Evolutionary conservation across 2,888 invertebrate species (phyloP).

Genomic region (Drosophila gaucha): DNA sequence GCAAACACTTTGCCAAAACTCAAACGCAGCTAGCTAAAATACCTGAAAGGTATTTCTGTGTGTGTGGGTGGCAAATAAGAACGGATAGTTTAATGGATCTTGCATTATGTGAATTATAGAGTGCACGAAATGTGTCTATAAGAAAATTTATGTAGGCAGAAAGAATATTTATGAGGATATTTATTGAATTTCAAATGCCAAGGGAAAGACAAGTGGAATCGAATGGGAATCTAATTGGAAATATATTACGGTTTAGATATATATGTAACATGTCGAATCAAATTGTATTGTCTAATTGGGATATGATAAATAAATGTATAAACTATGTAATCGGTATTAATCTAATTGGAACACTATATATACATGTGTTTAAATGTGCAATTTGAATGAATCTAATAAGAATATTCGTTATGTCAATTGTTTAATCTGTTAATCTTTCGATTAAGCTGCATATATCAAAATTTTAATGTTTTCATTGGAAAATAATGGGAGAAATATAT

Average conservation of each 20-base stretch:
- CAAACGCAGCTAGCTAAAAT: conserved; percentile 40
- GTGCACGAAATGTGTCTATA: background rate
- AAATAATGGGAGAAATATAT: no score
- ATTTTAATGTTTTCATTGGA: background rate
- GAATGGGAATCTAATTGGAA: background rate
- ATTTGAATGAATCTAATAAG: no score
- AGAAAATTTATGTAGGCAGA: background rate
- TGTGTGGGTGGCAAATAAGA: conserved; percentile 60
- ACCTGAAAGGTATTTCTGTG: conserved; percentile 32
- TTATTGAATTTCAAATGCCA: background rate
- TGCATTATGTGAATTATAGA: background rate
- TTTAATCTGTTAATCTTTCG: no score
- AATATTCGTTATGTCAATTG: no score
- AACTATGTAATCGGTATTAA: no score
- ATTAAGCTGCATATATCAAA: background rate
- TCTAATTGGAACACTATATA: background rate
- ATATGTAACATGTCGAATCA: background rate
- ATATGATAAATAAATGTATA: no score
- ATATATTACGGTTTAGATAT: no score
- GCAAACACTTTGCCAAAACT: conserved; percentile 40
- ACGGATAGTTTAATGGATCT: conserved; percentile 20
- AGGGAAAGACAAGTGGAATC: background rate
- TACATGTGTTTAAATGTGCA: no score
- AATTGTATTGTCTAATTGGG: background rate
- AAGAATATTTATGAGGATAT: background rate